Base-by-base conservation (phyloP, 2,888 invertebrate species). In the Mesoligia furuncula region DNA sequence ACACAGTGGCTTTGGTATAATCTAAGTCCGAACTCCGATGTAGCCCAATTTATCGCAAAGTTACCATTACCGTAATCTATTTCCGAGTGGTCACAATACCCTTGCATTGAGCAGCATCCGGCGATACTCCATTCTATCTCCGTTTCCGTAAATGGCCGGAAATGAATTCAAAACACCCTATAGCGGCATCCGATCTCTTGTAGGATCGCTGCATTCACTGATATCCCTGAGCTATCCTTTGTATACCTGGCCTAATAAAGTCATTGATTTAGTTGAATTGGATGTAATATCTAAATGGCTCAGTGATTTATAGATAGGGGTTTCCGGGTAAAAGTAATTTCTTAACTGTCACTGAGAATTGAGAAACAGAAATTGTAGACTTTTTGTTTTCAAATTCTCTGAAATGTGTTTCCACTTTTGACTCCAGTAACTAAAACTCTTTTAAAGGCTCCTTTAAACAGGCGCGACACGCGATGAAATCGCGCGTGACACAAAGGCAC, bases 121-220 rank as follows among this genome's bases (percentile, higher is more conserved):
- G 92, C 89, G 90, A 91, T 92, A 91, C 91, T 92, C 92, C 91
- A 90, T 90, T 92, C 93, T 93, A 94, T 95, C 94, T 95, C 94
- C 94, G 94, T 89, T 92, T 93, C 93, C 93, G 91, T 89, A 93
- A 94, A 93, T 93, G 91, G 91, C 90, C 93, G 95, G 95, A 95
- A 95, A 95, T 95, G 93, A 93, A 95, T 95, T 95, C 94, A 94
- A 95, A 95, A 95, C 93, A 95, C 93, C 93, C 93, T 90, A 90
- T 90, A 92, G 92, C 89, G 86, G 91, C 90, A 93, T 93, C 93
- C 92, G 93, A 94, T 93, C 93, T 92, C 92, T 90, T 91, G 85
- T 73, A 88, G 81, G 86, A 91, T 90, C 90, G 87, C 85, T 85
- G 86, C 86, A 86, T 86, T 88, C 85, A 86, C 79, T 75, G 81